Evolutionary conservation across 2,113 vertebrate species (phyloP).

Genomic region (Mesocricetus auratus): DNA sequence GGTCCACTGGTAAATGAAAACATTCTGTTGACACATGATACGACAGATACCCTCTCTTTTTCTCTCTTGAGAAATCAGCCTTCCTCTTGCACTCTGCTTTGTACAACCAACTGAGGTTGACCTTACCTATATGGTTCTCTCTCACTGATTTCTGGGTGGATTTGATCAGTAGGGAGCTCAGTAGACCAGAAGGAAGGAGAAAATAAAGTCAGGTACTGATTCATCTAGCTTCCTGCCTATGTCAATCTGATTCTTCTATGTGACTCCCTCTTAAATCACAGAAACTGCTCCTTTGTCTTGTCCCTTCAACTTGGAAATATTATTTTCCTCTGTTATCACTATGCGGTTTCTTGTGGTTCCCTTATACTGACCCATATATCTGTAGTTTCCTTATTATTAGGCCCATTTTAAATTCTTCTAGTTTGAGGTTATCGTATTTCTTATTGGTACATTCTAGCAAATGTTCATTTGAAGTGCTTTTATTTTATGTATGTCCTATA

Average conservation of each 20-base stretch:
- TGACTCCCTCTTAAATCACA: background rate
- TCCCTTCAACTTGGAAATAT: background rate
- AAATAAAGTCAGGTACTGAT: slow-evolving; percentile 14
- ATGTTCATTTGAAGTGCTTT: background rate
- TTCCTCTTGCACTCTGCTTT: slow-evolving; percentile 27
- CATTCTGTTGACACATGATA: background rate
- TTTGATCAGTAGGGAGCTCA: background rate
- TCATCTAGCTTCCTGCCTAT: background rate
- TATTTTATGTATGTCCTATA: background rate
- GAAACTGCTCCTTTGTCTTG: background rate
- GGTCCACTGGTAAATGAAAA: background rate
- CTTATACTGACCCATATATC: background rate
- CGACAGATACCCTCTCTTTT: background rate
- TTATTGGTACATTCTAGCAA: background rate
- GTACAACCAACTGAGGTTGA: background rate
- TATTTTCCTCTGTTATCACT: background rate
- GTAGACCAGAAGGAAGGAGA: background rate
- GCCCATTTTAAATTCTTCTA: background rate
- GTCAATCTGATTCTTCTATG: background rate
- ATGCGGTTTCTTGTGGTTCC: background rate
- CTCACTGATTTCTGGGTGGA: background rate
- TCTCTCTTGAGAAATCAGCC: background rate
- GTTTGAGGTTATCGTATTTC: background rate
- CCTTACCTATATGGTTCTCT: background rate
- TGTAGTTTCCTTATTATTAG: background rate